A percentile compares a stretch with the other conserved stretches of the same genome.
Conservation (phyloP, 2,888 invertebrate species). For the Alcis repandata region DNA sequence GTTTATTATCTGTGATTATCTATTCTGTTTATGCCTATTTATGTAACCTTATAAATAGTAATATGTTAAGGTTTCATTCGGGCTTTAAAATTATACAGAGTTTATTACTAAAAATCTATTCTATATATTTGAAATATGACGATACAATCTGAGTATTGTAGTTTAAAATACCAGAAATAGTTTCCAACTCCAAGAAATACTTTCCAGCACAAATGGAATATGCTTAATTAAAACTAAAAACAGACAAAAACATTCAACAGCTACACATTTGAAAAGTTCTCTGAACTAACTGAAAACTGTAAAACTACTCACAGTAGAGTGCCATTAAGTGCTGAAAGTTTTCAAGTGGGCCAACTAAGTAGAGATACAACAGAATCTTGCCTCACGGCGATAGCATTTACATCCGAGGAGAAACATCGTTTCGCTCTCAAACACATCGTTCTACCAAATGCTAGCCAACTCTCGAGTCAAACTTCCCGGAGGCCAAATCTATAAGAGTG, state of each 20-base stretch:
- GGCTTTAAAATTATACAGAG: no score
- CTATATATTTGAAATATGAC: no score
- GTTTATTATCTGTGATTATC: no score
- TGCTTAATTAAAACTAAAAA: no score
- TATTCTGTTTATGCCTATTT: no score
- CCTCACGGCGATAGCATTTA: slow-evolving; percentile 69
- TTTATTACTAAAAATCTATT: no score
- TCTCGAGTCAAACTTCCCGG: slow-evolving; percentile 80
- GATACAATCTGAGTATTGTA: no score
- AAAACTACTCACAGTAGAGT: slow-evolving; percentile 43
- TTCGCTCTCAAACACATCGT: slow-evolving; percentile 82
- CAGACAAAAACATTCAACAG: slow-evolving; percentile 22
- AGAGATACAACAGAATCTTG: slow-evolving; percentile 48
- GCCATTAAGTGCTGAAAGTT: slow-evolving; percentile 46
- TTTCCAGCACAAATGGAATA: no score
- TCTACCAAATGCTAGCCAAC: slow-evolving; percentile 68
- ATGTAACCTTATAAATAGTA: no score
- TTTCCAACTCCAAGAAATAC: no score
- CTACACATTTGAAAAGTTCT: slow-evolving; percentile 37
- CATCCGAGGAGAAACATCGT: slow-evolving; percentile 77
- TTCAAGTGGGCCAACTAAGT: slow-evolving; percentile 36
- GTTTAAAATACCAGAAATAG: no score
- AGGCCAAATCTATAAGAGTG: slow-evolving; percentile 84
- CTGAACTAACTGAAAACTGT: slow-evolving; percentile 31
- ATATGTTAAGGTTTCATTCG: no score